Conservation (phyloP, 2,888 invertebrate species). For the Eurois occulta region DNA sequence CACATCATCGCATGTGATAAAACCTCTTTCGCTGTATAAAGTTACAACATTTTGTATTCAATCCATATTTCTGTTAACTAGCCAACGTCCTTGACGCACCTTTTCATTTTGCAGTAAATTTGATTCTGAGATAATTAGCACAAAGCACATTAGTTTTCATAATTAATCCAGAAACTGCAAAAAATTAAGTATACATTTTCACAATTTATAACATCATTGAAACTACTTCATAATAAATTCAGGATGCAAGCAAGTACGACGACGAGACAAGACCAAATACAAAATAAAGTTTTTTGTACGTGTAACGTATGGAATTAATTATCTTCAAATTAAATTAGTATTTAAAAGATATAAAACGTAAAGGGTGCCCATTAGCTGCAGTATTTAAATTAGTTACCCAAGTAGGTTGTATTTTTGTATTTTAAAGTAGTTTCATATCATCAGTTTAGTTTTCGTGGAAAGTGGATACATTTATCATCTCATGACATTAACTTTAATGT, state of each 20-base stretch:
- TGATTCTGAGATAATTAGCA: neutral
- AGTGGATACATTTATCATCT: neutral
- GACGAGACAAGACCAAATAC: neutral
- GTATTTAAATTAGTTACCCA: conserved; percentile 4
- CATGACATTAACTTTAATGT: conserved; percentile 11
- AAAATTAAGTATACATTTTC: neutral
- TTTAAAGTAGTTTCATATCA: conserved; percentile 9
- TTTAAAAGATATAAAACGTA: neutral
- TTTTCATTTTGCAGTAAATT: neutral
- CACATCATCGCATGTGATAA: too few species aligned
- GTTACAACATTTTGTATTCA: neutral
- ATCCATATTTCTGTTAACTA: conserved; percentile 3
- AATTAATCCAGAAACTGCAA: neutral
- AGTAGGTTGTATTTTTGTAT: neutral
- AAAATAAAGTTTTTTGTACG: neutral
- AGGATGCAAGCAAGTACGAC: neutral
- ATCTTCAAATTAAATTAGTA: neutral
- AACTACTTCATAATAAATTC: neutral
- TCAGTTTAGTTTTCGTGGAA: neutral
- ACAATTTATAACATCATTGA: neutral
- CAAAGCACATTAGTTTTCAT: neutral
- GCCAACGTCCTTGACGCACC: neutral
- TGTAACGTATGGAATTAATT: neutral
- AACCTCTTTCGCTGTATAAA: too few species aligned
- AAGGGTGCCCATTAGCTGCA: neutral